Conservation (phyloP, 2,113 vertebrate species). For the Urocitellus parryii region DNA sequence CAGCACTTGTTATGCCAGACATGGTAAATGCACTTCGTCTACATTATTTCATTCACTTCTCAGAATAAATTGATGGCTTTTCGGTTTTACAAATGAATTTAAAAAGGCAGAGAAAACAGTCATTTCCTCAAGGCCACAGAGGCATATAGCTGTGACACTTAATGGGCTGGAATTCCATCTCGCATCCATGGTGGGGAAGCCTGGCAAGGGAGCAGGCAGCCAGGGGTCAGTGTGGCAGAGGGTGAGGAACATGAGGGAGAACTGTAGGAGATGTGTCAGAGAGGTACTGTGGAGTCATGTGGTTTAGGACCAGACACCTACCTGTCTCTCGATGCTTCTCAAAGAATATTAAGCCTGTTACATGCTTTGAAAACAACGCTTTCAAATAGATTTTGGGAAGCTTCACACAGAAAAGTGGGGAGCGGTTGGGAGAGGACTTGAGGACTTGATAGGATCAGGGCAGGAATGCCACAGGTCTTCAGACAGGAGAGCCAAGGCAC, state of each 20-base stretch:
- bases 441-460: neutral
- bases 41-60: neutral
- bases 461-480: neutral
- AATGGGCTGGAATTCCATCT: neutral
- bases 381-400: neutral
- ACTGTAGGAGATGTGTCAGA: neutral
- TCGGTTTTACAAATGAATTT: neutral
- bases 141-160: too few relatives aligned
- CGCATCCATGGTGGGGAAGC: neutral
- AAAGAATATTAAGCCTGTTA: neutral
- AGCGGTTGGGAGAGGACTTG: neutral
- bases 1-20: neutral
- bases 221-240: neutral
- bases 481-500: neutral
- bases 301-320: neutral
- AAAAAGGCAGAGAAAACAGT: neutral
- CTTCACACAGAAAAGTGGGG: neutral
- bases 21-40: neutral
- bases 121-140: neutral
- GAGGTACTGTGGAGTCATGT: neutral
- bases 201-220: neutral
- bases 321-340: neutral
- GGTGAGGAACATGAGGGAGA: neutral
- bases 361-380: neutral
- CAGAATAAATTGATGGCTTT: neutral